A percentile compares a stretch with the other conserved stretches of the same genome.
These are phyloP conservation scores for Erinaceus europaeus DNA, from an alignment of 2,113 vertebrate genomes.

Conservation along the genomic window DNA sequence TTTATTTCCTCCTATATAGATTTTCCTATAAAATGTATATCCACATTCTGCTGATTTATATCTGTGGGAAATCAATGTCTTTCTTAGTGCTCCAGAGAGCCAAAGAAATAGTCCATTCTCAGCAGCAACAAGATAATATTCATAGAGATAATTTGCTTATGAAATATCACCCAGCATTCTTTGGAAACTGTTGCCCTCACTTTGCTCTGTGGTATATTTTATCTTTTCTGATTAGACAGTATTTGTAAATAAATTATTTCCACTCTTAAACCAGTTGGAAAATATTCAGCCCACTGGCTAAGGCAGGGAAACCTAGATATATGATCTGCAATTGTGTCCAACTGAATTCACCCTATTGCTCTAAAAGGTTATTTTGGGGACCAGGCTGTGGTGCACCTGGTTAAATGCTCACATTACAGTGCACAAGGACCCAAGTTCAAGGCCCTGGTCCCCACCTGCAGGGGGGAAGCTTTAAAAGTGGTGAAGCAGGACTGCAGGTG, in stretches of 20 bases:
- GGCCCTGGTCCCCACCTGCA: no score
- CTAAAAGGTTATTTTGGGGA: neutral
- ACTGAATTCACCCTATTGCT: neutral
- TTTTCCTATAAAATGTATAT: slow-evolving; percentile 60
- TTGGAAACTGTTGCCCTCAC: neutral
- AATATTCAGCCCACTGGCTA: neutral
- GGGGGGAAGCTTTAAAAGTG: no score
- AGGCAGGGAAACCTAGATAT: neutral
- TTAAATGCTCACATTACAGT: no score
- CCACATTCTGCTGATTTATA: slow-evolving; percentile 37
- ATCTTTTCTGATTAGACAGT: neutral
- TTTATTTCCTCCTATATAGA: slow-evolving; percentile 41
- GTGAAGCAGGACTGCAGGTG: no score
- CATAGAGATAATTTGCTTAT: slow-evolving; percentile 6
- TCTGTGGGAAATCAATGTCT: slow-evolving; percentile 39
- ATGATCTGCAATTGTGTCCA: neutral
- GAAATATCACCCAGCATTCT: neutral
- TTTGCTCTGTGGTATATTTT: neutral
- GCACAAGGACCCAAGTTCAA: no score
- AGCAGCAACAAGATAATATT: neutral
- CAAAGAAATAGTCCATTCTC: slow-evolving; percentile 22
- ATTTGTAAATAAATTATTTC: slow-evolving; percentile 18
- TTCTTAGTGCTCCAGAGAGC: neutral
- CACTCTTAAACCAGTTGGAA: neutral
- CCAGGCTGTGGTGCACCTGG: no score